These are phyloP conservation scores for Drosophila guanche DNA, from an alignment of 1,140 invertebrate genomes.

Conservation along the genomic window DNA sequence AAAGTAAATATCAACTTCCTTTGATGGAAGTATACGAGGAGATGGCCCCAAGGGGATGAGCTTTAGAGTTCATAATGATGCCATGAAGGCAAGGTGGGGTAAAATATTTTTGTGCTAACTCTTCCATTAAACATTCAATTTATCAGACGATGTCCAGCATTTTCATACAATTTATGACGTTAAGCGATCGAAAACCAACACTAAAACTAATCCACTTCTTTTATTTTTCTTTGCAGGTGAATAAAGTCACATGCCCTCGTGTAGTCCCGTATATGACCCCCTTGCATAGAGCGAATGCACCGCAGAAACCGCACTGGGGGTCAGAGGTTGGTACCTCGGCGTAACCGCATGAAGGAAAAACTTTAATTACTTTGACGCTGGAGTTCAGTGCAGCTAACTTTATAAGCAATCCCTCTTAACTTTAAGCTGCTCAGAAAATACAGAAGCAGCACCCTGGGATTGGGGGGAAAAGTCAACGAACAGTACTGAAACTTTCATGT, in stretches of 20 bases:
- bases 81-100: not conserved
- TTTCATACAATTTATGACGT: not conserved
- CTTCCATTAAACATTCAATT: not conserved
- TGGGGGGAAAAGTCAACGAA: constrained; percentile 10
- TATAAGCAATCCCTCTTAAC: constrained; percentile 45
- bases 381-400: constrained; percentile 68
- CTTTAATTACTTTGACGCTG: constrained; percentile 74
- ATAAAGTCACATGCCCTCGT: constrained; percentile 9
- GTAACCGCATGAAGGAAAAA: constrained; percentile 48
- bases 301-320: constrained; percentile 18
- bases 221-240: constrained; percentile 60
- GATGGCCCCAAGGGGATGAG: not conserved
- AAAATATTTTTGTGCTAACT: not conserved
- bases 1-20: constrained; percentile 1
- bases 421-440: constrained; percentile 67
- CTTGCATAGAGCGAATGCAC: not conserved
- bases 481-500: constrained; percentile 37
- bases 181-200: too few relatives aligned
- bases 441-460: constrained; percentile 8
- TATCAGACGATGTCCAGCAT: not conserved
- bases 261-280: not conserved
- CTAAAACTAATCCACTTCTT: constrained; percentile 2
- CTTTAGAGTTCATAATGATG: not conserved
- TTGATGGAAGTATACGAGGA: not conserved
- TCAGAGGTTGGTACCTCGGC: constrained; percentile 49